Conservation (phyloP, 2,888 invertebrate genomes). For the Dinocampus coccinellae region DNA sequence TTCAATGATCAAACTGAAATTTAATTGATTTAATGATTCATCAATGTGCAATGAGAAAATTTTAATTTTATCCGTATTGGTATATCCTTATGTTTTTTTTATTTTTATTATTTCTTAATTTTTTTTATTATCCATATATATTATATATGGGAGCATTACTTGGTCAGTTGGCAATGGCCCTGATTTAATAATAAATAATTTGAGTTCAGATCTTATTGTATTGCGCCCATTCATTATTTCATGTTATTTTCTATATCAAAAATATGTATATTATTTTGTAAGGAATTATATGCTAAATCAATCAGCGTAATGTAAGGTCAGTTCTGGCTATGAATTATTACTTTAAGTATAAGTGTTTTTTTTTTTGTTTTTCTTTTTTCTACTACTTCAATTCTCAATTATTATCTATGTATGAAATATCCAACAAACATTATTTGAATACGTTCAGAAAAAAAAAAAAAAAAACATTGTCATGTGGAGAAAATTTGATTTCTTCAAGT, state of each 20-base stretch:
- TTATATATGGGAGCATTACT: slow-evolving; percentile 31
- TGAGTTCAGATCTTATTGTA: slow-evolving; percentile 45
- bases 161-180: slow-evolving; percentile 27
- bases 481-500: slow-evolving; percentile 36
- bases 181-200: slow-evolving; percentile 26
- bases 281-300: slow-evolving; percentile 51
- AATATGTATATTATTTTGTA: slow-evolving; percentile 50
- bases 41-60: slow-evolving; percentile 13
- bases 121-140: neutral
- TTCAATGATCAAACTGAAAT: no score
- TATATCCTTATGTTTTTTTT: slow-evolving; percentile 2
- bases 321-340: slow-evolving; percentile 49
- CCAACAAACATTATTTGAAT: slow-evolving; percentile 19
- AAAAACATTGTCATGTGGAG: slow-evolving; percentile 30
- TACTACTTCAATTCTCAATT: slow-evolving; percentile 18
- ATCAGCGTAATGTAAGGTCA: slow-evolving; percentile 50
- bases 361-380: neutral
- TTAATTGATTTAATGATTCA: slow-evolving; percentile 12
- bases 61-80: neutral
- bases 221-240: slow-evolving; percentile 47
- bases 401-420: slow-evolving; percentile 6
- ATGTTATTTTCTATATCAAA: slow-evolving; percentile 57
- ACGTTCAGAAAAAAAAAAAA: slow-evolving; percentile 29
- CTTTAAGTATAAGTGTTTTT: slow-evolving; percentile 33
- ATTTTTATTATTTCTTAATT: neutral